A percentile compares a stretch with the other conserved stretches of the same genome.
Conservation (phyloP, 1,140 invertebrate genomes). For the Papilio polyxenes region DNA sequence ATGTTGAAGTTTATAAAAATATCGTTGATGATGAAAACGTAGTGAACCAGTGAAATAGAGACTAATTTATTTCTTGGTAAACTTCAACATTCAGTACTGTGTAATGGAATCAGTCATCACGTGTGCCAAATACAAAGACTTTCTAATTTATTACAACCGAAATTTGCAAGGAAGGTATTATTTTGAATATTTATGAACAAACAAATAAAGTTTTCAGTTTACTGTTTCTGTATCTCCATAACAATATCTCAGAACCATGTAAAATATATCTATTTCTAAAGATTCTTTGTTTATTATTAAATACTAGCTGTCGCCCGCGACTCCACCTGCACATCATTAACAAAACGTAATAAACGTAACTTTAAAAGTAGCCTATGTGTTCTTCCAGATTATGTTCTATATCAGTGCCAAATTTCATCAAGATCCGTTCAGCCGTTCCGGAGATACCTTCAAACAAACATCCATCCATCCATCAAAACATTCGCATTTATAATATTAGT, state of each 20-base stretch:
- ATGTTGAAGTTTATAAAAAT: conserved; percentile 3
- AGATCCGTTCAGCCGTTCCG: too few relatives aligned
- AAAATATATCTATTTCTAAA: too few relatives aligned
- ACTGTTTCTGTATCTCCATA: not conserved
- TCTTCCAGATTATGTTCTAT: too few relatives aligned
- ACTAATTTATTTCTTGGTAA: conserved; percentile 2
- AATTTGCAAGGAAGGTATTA: not conserved
- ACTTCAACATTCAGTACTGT: not conserved
- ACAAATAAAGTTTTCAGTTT: conserved; percentile 6
- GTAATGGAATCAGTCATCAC: conserved; percentile 24
- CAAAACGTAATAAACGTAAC: too few relatives aligned
- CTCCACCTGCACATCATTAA: too few relatives aligned
- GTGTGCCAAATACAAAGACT: conserved; percentile 11
- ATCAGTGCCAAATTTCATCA: too few relatives aligned
- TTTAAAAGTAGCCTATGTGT: too few relatives aligned
- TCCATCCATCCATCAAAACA: too few relatives aligned
- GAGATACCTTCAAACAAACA: too few relatives aligned
- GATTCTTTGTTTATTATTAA: not conserved
- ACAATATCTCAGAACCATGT: not conserved
- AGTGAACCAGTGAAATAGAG: conserved; percentile 5
- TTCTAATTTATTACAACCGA: not conserved
- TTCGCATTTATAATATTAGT: not conserved
- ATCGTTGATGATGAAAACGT: not conserved
- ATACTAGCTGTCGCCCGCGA: too few relatives aligned
- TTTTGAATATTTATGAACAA: not conserved